A percentile compares a stretch with the other conserved stretches of the same genome.
These are phyloP conservation scores for Onychorhynchus coronatus DNA, from an alignment of 2,113 vertebrate species.

Conservation along the genomic window DNA sequence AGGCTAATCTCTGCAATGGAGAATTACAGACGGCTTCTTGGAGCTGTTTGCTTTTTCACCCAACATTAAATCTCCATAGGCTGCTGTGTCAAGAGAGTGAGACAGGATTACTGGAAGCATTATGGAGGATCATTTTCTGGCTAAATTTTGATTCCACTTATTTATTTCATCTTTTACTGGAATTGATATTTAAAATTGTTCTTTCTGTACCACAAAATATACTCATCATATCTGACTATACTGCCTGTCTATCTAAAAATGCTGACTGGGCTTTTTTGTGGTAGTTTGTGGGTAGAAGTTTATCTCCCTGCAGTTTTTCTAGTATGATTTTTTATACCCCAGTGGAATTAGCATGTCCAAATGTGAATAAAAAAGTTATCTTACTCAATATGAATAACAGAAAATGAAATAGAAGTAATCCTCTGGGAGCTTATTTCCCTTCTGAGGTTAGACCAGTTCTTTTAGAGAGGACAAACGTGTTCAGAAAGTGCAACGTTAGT, in stretches of 20 bases:
- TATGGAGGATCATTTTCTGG: conserved; percentile 1
- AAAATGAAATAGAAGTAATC: background rate
- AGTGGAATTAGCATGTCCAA: background rate
- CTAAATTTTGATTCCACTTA: background rate
- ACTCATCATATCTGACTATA: background rate
- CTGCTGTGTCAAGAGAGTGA: conserved; percentile 10
- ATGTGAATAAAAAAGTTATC: background rate
- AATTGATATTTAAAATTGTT: background rate
- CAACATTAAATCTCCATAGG: background rate
- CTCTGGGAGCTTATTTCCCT: background rate
- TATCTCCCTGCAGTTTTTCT: background rate
- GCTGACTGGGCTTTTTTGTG: background rate
- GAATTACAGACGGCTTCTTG: background rate
- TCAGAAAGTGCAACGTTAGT: background rate
- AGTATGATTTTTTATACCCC: background rate
- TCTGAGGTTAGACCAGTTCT: background rate
- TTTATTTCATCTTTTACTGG: background rate
- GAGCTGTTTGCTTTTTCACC: conserved; percentile 43
- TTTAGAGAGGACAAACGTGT: background rate
- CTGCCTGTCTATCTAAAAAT: background rate
- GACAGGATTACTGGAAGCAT: background rate
- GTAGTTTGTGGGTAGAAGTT: background rate
- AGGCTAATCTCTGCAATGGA: conserved; percentile 23
- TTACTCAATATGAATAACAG: background rate
- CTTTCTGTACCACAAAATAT: background rate